These are phyloP conservation scores for Carettochelys insculpta DNA, from an alignment of 2,113 vertebrate genomes.

Conservation along the genomic window DNA sequence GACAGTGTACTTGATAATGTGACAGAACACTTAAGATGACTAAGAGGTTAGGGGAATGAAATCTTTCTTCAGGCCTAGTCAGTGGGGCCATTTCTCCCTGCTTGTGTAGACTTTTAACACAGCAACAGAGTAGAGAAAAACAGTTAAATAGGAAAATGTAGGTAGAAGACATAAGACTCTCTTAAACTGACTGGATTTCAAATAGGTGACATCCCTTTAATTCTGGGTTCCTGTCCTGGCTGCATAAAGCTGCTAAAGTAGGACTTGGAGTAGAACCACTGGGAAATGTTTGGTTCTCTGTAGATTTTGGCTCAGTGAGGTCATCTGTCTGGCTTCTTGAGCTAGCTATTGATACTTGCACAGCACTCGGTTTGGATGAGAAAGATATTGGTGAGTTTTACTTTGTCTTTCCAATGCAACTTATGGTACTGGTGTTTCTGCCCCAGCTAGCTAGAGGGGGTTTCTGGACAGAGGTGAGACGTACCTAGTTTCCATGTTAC, in stretches of 20 bases:
- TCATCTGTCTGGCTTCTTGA: neutral
- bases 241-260: neutral
- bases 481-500: neutral
- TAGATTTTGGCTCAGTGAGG: neutral
- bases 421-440: neutral
- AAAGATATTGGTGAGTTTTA: neutral
- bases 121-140: neutral
- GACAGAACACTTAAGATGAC: neutral
- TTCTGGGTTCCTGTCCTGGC: accelerated
- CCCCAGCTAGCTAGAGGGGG: neutral
- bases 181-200: neutral
- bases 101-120: neutral
- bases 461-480: neutral
- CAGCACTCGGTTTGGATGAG: neutral
- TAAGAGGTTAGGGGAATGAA: accelerated
- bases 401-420: neutral
- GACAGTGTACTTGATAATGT: neutral
- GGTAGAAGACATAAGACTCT: neutral
- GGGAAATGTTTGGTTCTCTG: neutral
- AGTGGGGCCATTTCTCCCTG: too few relatives aligned
- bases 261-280: accelerated
- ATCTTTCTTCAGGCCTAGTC: neutral
- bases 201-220: neutral
- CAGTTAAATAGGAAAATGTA: neutral
- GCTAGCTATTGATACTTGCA: neutral